Conservation (phyloP, 2,888 invertebrate genomes). For the Calephelis perditalis region DNA sequence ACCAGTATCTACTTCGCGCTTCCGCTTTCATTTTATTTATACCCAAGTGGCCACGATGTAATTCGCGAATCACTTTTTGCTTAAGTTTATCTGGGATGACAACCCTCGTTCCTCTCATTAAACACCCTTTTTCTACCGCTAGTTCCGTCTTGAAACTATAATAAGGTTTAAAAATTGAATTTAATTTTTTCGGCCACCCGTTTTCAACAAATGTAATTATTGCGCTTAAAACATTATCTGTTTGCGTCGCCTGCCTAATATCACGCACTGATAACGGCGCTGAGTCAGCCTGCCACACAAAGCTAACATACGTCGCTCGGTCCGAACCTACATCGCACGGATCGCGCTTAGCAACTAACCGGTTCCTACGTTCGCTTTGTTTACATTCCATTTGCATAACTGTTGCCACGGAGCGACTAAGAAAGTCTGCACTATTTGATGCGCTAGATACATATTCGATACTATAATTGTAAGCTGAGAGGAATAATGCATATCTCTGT, state of each 20-base stretch:
- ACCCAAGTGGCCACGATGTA: slow-evolving; percentile 17
- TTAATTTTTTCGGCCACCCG: background rate
- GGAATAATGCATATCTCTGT: slow-evolving; percentile 33
- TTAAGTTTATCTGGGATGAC: background rate
- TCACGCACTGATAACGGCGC: too few relatives aligned
- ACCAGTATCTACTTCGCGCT: background rate
- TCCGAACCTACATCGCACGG: too few relatives aligned
- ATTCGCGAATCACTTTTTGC: background rate
- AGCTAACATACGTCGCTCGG: too few relatives aligned
- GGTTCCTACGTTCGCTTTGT: too few relatives aligned
- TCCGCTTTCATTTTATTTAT: background rate
- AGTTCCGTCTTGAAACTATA: background rate
- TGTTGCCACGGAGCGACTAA: background rate
- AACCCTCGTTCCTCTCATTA: background rate
- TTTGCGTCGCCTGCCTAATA: background rate
- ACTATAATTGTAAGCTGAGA: slow-evolving; percentile 32
- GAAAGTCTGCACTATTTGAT: slow-evolving; percentile 23
- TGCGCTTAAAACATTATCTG: background rate
- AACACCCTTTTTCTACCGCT: background rate
- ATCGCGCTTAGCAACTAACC: too few relatives aligned
- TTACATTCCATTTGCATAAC: too few relatives aligned
- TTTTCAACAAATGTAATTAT: background rate
- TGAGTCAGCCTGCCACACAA: too few relatives aligned
- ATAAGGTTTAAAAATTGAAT: background rate
- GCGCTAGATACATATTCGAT: slow-evolving; percentile 33